These are phyloP conservation scores for Neosilurus mollespiculum DNA, from an alignment of 2,797 vertebrate species.

Conservation along the genomic window DNA sequence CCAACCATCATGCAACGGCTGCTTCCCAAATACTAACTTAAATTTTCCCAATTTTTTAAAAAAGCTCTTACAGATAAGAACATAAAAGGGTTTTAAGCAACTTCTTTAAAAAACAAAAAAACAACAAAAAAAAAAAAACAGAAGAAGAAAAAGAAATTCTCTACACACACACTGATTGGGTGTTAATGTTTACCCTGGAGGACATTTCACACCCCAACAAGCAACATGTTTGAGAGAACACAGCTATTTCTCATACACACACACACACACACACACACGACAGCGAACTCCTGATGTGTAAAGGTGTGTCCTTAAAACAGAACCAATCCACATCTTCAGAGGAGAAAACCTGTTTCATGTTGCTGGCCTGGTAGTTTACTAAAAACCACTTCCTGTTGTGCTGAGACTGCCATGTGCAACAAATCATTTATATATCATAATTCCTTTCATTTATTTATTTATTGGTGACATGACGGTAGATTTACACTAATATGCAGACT, in stretches of 20 bases:
- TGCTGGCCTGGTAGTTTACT: conserved; percentile 13
- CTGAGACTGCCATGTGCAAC: neutral
- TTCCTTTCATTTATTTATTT: too few species aligned
- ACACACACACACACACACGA: neutral
- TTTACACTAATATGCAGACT: neutral
- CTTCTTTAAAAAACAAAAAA: too few species aligned
- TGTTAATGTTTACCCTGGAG: conserved; percentile 20
- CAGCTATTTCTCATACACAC: neutral
- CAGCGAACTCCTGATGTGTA: conserved; percentile 7
- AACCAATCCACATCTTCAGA: conserved; percentile 47
- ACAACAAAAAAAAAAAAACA: too few species aligned
- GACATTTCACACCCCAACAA: neutral
- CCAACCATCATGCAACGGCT: too few species aligned
- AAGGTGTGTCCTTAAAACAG: conserved; percentile 51
- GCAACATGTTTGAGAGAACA: conserved; percentile 24
- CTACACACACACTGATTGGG: neutral
- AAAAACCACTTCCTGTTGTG: neutral
- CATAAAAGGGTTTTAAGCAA: too few species aligned
- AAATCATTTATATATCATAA: neutral
- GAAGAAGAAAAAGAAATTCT: neutral
- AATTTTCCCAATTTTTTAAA: too few species aligned
- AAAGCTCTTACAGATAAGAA: too few species aligned
- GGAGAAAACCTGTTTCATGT: conserved; percentile 10
- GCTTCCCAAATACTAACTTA: too few species aligned
- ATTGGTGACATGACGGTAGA: neutral